Percentiles rank a stretch among this genome's conserved stretches.
Evolutionary conservation across 2,113 vertebrate genomes (phyloP).

Genomic region (Chelonoidis abingdonii): DNA sequence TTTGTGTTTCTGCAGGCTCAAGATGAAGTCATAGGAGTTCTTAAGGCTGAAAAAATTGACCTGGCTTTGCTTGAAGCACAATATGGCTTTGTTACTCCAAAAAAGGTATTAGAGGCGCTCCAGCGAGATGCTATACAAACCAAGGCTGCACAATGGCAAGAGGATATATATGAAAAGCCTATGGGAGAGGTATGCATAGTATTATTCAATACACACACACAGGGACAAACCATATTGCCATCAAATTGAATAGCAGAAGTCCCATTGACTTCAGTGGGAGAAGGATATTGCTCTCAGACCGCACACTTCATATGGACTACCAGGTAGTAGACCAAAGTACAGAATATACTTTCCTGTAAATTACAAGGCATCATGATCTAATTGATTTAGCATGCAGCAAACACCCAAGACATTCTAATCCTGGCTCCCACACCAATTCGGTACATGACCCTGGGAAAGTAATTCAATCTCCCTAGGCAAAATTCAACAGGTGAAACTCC

Average conservation of each 20-base stretch:
- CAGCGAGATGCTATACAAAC: constrained; percentile 93
- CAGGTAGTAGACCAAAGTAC: neutral
- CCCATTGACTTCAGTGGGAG: neutral
- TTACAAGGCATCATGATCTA: neutral
- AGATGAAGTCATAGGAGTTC: constrained; percentile 96
- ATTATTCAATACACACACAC: neutral
- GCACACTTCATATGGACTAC: neutral
- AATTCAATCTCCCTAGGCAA: neutral
- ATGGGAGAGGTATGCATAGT: constrained; percentile 90
- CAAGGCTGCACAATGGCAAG: constrained; percentile 85
- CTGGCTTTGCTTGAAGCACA: constrained; percentile 93
- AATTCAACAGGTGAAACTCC: neutral
- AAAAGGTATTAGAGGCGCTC: constrained; percentile 93
- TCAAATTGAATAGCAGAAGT: neutral
- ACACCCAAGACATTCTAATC: neutral
- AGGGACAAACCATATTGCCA: neutral
- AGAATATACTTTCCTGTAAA: neutral
- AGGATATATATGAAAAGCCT: constrained; percentile 94
- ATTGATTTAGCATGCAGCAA: neutral
- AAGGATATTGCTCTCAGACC: neutral
- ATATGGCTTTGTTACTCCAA: constrained; percentile 94
- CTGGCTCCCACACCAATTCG: neutral
- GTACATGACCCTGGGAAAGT: neutral
- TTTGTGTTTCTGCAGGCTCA: constrained; percentile 87
- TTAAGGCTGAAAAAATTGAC: constrained; percentile 96